These are phyloP conservation scores for Gobius niger DNA, from an alignment of 2,113 vertebrate genomes.

Conservation along the genomic window DNA sequence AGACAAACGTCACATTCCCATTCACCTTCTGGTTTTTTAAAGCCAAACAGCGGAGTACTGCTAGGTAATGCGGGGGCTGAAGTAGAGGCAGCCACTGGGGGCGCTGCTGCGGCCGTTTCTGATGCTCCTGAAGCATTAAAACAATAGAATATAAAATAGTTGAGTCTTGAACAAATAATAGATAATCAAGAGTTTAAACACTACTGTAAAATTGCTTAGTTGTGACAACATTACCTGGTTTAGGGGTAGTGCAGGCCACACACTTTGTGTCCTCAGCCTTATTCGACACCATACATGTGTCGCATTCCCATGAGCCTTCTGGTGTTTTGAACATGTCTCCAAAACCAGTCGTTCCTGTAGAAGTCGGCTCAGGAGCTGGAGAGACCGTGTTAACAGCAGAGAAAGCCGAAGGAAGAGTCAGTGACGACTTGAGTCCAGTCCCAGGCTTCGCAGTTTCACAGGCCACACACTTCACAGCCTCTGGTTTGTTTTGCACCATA, in stretches of 20 bases:
- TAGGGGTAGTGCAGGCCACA: slow-evolving; percentile 84
- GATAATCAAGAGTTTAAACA: no score
- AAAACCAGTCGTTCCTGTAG: slow-evolving; percentile 76
- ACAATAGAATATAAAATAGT: background rate
- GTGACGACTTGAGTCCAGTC: slow-evolving; percentile 84
- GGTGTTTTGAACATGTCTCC: slow-evolving; percentile 92
- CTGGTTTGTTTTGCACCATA: slow-evolving; percentile 90
- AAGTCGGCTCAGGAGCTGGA: slow-evolving; percentile 28
- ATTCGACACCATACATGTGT: slow-evolving; percentile 85
- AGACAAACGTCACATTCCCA: slow-evolving; percentile 91
- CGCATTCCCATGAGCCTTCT: slow-evolving; percentile 89
- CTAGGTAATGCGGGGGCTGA: slow-evolving; percentile 55
- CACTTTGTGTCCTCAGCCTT: slow-evolving; percentile 88
- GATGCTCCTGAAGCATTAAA: slow-evolving; percentile 26
- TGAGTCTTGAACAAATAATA: background rate
- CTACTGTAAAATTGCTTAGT: background rate
- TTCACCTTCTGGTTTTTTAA: slow-evolving; percentile 87
- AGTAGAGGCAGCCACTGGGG: slow-evolving; percentile 24
- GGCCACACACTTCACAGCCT: slow-evolving; percentile 90
- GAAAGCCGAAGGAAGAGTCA: slow-evolving; percentile 77
- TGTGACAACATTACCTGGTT: slow-evolving; percentile 77
- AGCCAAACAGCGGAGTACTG: slow-evolving; percentile 75
- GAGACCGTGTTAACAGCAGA: slow-evolving; percentile 72
- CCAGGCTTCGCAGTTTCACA: slow-evolving; percentile 96
- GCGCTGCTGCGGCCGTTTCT: slow-evolving; percentile 34